These are phyloP conservation scores for Euwallacea fornicatus DNA, from an alignment of 1,140 invertebrate species.

Conservation along the genomic window DNA sequence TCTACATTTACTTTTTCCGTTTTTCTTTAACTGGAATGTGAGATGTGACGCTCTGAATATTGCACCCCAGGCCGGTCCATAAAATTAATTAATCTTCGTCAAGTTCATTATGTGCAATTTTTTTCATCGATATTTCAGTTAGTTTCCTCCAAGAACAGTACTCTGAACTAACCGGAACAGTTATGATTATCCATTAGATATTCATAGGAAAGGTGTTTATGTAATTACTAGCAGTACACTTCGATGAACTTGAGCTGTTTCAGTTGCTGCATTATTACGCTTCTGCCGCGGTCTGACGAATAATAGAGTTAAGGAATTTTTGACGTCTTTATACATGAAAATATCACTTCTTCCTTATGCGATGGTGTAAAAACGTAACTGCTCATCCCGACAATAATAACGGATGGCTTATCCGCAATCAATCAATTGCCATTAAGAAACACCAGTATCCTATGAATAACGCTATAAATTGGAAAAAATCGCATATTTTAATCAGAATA, in stretches of 20 bases:
- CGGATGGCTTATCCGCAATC: no score
- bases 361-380: no score
- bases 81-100: not conserved
- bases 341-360: no score
- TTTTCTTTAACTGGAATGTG: no score
- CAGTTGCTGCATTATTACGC: not conserved
- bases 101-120: not conserved
- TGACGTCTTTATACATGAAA: no score
- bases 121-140: constrained; percentile 2
- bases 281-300: not conserved
- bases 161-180: not conserved
- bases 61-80: no score
- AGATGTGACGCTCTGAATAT: no score
- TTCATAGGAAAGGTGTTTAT: constrained; percentile 3
- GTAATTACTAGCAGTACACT: constrained; percentile 2
- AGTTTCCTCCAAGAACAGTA: not conserved
- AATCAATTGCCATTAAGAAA: not conserved
- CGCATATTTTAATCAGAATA: constrained; percentile 1
- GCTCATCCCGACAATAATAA: no score
- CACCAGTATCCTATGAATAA: not conserved
- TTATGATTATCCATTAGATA: constrained; percentile 2
- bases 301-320: not conserved
- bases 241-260: constrained; percentile 2
- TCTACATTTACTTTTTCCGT: no score
- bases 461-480: not conserved